Evolutionary conservation across 2,113 vertebrate genomes (phyloP).

Genomic region (Indri indri): DNA sequence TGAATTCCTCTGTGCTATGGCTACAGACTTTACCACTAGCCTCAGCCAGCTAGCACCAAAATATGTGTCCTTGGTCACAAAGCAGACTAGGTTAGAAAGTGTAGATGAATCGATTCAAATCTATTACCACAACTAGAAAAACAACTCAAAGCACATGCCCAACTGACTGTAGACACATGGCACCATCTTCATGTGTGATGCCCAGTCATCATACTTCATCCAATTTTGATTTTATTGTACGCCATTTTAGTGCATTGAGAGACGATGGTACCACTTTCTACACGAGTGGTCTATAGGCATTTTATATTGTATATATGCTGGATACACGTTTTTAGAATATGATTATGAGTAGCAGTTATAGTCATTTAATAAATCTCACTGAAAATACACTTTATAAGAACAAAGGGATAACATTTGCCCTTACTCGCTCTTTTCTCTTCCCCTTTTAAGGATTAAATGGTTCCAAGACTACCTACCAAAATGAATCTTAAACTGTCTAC

Average conservation of each 20-base stretch:
- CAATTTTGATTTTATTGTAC: background rate
- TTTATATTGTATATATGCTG: background rate
- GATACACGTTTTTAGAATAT: background rate
- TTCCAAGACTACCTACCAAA: background rate
- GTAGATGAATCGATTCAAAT: slow-evolving; percentile 25
- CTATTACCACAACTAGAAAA: slow-evolving; percentile 35
- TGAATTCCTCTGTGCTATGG: slow-evolving; percentile 52
- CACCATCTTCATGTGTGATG: background rate
- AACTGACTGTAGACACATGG: background rate
- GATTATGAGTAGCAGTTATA: background rate
- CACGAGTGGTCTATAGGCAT: background rate
- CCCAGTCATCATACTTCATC: too few relatives aligned
- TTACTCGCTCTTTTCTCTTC: background rate
- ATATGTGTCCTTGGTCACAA: slow-evolving; percentile 50
- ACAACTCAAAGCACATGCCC: background rate
- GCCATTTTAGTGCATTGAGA: background rate
- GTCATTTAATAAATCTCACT: background rate
- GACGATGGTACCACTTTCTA: background rate
- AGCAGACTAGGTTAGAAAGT: slow-evolving; percentile 58
- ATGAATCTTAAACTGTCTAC: background rate
- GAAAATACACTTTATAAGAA: background rate
- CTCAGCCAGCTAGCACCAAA: slow-evolving; percentile 52
- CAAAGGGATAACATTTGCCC: background rate
- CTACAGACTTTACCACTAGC: slow-evolving; percentile 50
- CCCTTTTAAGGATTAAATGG: background rate